These are phyloP conservation scores for Ptychobarbus kaznakovi DNA, from an alignment of 2,797 vertebrate species.

Conservation along the genomic window DNA sequence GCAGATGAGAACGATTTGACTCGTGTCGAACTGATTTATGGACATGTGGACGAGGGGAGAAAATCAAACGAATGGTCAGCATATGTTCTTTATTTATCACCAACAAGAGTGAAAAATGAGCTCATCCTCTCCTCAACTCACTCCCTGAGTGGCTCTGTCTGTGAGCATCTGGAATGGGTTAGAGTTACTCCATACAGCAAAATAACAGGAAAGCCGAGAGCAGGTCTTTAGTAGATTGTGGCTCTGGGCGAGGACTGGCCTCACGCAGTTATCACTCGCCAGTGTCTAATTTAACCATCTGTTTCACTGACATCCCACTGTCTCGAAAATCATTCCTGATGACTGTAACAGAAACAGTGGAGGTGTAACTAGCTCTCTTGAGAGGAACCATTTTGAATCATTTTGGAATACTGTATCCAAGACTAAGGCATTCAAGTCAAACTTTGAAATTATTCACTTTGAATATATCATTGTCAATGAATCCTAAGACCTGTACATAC, in stretches of 20 bases:
- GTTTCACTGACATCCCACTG: constrained; percentile 27
- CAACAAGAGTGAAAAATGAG: constrained; percentile 81
- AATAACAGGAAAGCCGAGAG: constrained; percentile 69
- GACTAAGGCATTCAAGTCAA: not conserved
- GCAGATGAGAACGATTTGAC: constrained; percentile 25
- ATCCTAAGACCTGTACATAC: not conserved
- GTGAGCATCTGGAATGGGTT: constrained; percentile 76
- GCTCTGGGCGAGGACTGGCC: constrained; percentile 59
- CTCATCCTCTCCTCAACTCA: constrained; percentile 73
- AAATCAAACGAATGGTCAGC: constrained; percentile 76
- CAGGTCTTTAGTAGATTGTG: constrained; percentile 53
- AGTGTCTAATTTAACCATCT: constrained; percentile 44
- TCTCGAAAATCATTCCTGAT: constrained; percentile 45
- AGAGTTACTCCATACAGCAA: constrained; percentile 60
- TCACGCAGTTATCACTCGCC: constrained; percentile 36
- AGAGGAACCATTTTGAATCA: constrained; percentile 34
- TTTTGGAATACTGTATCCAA: constrained; percentile 32
- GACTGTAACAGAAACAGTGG: constrained; percentile 44
- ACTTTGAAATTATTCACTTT: not conserved
- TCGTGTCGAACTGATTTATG: constrained; percentile 74
- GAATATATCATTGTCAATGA: constrained; percentile 9
- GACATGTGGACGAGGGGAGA: constrained; percentile 62
- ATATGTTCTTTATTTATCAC: constrained; percentile 84
- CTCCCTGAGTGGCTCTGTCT: constrained; percentile 58
- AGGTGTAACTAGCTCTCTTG: constrained; percentile 41